phyloP scores from a whole-genome alignment of 2,113 vertebrate species.

The Pterophyllum scalare region DNA sequence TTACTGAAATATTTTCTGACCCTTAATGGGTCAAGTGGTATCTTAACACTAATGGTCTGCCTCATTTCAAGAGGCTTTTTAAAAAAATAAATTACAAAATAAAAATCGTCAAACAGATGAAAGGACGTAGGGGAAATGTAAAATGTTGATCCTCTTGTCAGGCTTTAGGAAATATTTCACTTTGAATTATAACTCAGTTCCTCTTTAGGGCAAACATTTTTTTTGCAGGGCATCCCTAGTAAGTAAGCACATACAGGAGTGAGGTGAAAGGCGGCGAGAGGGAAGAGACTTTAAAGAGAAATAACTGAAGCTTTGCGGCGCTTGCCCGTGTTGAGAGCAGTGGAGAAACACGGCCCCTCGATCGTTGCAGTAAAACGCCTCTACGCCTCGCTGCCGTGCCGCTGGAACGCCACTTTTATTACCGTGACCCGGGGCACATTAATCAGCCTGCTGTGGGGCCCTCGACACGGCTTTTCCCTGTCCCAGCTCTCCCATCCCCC shows the following conservation, averaged over 20 bases:
- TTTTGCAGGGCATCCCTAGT: constrained; percentile 3
- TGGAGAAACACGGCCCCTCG: constrained; percentile 65
- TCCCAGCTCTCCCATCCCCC: constrained; percentile 44
- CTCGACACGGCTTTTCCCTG: constrained; percentile 56
- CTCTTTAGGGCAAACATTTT: constrained; percentile 4
- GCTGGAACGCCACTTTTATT: constrained; percentile 79
- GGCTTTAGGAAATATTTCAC: not conserved
- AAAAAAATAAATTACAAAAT: not conserved
- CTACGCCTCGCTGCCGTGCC: constrained; percentile 67
- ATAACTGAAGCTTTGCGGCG: constrained; percentile 46
- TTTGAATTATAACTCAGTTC: constrained; percentile 9
- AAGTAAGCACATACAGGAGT: constrained; percentile 7
- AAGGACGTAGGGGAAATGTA: not conserved
- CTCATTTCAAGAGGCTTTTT: not conserved
- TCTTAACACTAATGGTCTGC: not conserved
- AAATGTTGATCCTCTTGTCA: not conserved
- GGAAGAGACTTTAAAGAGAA: constrained; percentile 65
- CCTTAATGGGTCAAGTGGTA: not conserved
- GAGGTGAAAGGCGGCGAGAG: constrained; percentile 16
- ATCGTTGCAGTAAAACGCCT: constrained; percentile 74
- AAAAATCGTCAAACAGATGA: not conserved
- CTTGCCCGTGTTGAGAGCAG: constrained; percentile 64
- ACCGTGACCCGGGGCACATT: constrained; percentile 77
- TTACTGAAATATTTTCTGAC: not conserved
- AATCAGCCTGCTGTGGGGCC: constrained; percentile 76